These are phyloP conservation scores for Troilus luridus DNA, from an alignment of 2,888 invertebrate genomes.

Conservation along the genomic window DNA sequence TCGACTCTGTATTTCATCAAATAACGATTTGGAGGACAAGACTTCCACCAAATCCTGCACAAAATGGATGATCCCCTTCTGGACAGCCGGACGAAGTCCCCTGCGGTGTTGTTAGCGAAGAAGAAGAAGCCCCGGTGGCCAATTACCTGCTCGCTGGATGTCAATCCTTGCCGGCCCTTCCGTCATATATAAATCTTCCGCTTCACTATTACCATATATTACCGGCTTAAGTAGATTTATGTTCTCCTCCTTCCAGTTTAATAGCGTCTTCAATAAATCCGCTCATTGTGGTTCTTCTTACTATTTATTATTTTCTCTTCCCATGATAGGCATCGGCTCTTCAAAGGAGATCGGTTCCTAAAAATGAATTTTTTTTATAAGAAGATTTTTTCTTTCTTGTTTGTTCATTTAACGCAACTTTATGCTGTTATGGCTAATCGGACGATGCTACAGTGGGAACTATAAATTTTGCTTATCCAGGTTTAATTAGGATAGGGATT, in stretches of 20 bases:
- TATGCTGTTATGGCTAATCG: too few species aligned
- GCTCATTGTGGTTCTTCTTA: neutral
- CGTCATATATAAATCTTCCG: slow-evolving; percentile 14
- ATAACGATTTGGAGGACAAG: neutral
- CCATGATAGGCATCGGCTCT: neutral
- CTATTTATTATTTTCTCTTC: slow-evolving; percentile 4
- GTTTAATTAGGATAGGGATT: too few species aligned
- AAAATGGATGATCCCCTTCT: neutral
- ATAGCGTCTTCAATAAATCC: slow-evolving; percentile 18
- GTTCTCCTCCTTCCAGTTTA: neutral
- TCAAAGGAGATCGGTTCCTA: neutral
- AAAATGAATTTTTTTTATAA: neutral
- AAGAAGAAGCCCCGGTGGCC: neutral
- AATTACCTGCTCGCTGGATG: slow-evolving; percentile 28
- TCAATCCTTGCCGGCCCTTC: neutral
- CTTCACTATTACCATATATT: slow-evolving; percentile 43
- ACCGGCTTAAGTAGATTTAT: slow-evolving; percentile 23
- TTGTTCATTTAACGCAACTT: too few species aligned
- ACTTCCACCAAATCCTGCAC: neutral
- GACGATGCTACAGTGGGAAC: too few species aligned
- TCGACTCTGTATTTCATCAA: neutral
- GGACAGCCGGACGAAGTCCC: neutral
- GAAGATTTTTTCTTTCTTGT: neutral
- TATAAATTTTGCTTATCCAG: too few species aligned
- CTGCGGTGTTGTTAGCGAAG: neutral